A percentile compares a stretch with the other conserved stretches of the same genome.
Evolutionary conservation across 2,888 invertebrate genomes (phyloP).

Genomic region (Aphelenchoides bicaudatus): DNA sequence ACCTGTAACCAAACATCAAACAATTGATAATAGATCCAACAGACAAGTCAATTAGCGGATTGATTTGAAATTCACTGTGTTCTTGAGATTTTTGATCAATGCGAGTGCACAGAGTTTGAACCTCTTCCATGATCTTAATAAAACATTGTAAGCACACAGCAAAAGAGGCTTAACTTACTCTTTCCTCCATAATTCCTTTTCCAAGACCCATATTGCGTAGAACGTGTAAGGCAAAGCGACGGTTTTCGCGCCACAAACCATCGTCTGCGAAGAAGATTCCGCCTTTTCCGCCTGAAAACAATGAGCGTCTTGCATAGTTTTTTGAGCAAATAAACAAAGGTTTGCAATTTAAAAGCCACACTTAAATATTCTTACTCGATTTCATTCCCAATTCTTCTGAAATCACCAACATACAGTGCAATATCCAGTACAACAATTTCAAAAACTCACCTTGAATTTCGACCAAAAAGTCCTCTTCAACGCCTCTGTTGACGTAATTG

Average conservation of each 20-base stretch:
- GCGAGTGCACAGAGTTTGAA: not conserved
- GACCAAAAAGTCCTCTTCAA: no score
- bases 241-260: no score
- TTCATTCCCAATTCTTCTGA: not conserved
- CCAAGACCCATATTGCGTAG: conserved; percentile 3
- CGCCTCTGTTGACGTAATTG: not conserved
- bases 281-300: not conserved
- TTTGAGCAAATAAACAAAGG: no score
- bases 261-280: conserved; percentile 5
- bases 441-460: no score
- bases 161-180: no score
- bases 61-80: not conserved
- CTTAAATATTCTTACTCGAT: not conserved
- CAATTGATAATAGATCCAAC: conserved; percentile 25
- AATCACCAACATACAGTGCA: no score
- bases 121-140: conserved; percentile 2
- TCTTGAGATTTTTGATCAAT: not conserved
- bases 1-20: conserved; percentile 18
- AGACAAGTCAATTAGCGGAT: conserved; percentile 18
- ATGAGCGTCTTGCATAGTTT: no score
- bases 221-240: not conserved
- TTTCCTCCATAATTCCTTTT: not conserved
- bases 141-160: not conserved
- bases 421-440: no score
- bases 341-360: not conserved